phyloP scores from a whole-genome alignment of 2,113 vertebrate genomes.

The Laticauda colubrina region DNA sequence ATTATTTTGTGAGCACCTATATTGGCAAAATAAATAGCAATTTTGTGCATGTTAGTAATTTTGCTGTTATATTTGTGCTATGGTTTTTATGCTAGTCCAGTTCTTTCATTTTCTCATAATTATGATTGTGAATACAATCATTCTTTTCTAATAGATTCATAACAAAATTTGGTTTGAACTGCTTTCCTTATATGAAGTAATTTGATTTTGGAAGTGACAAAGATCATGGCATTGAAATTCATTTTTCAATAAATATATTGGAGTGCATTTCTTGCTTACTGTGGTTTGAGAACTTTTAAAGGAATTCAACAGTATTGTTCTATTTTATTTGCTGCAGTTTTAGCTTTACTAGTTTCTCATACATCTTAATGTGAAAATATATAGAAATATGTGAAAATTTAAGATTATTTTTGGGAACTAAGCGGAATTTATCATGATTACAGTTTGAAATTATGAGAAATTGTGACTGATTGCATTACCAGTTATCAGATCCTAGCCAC shows the following conservation, averaged over 20 bases:
- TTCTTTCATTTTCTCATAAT: conserved; percentile 19
- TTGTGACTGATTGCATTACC: conserved; percentile 15
- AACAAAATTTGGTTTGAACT: conserved; percentile 13
- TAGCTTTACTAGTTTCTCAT: conserved; percentile 61
- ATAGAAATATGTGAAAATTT: not conserved
- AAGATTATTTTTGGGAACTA: not conserved
- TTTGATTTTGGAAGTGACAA: not conserved
- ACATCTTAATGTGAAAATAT: conserved; percentile 59
- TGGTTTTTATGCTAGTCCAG: not conserved
- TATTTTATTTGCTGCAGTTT: conserved; percentile 47
- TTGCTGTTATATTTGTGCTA: conserved; percentile 12
- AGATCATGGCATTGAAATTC: not conserved
- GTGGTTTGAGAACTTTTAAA: conserved; percentile 76
- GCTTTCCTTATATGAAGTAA: not conserved
- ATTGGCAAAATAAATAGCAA: not conserved
- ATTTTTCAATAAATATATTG: not conserved
- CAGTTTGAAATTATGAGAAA: conserved; percentile 11
- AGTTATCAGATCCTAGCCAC: not conserved
- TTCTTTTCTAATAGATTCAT: conserved; percentile 1
- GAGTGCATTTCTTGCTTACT: conserved; percentile 65
- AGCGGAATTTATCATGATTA: not conserved
- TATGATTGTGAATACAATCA: conserved; percentile 1
- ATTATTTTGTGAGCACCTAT: not conserved
- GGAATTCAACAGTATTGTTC: conserved; percentile 47
- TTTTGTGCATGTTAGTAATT: conserved; percentile 14